Percentiles rank a stretch among this genome's conserved stretches.
These are phyloP conservation scores for Temnothorax rugatulus DNA, from an alignment of 2,888 invertebrate genomes.

Conservation along the genomic window DNA sequence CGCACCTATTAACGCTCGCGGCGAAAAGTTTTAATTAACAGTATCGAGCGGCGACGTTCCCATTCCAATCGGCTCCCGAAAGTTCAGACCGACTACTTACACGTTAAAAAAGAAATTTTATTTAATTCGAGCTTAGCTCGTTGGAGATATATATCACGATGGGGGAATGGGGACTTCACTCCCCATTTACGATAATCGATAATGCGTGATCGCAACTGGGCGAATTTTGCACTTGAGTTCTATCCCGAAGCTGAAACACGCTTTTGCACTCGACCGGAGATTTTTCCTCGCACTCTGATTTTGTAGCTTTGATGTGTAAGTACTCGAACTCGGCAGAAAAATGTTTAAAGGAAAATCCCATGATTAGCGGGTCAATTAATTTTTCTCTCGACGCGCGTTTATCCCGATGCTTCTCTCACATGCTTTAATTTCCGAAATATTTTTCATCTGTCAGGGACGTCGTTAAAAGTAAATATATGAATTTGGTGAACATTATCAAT, in stretches of 20 bases:
- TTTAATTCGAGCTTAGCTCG: constrained; percentile 34
- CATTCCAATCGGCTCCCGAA: constrained; percentile 7
- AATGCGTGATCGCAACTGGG: constrained; percentile 31
- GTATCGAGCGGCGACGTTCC: constrained; percentile 53
- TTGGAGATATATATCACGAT: constrained; percentile 20
- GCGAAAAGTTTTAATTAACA: constrained; percentile 72
- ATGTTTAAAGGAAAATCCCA: constrained; percentile 18
- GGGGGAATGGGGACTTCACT: constrained; percentile 3
- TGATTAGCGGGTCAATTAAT: constrained; percentile 32
- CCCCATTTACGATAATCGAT: constrained; percentile 42
- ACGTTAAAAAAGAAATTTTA: constrained; percentile 41
- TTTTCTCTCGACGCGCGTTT: not conserved
- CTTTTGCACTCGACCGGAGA: constrained; percentile 70
- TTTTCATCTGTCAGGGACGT: not conserved
- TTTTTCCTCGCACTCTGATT: constrained; percentile 64
- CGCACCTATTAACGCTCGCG: constrained; percentile 44
- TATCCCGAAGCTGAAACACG: constrained; percentile 70
- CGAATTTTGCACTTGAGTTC: constrained; percentile 64
- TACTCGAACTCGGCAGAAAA: constrained; percentile 1
- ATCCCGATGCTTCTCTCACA: not conserved
- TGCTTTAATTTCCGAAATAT: not conserved
- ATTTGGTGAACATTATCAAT: not conserved
- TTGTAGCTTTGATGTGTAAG: constrained; percentile 45
- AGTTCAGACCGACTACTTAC: constrained; percentile 21
- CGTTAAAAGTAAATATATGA: not conserved